Conservation (phyloP, 2,888 invertebrate genomes). For the Prenolepis imparis region DNA sequence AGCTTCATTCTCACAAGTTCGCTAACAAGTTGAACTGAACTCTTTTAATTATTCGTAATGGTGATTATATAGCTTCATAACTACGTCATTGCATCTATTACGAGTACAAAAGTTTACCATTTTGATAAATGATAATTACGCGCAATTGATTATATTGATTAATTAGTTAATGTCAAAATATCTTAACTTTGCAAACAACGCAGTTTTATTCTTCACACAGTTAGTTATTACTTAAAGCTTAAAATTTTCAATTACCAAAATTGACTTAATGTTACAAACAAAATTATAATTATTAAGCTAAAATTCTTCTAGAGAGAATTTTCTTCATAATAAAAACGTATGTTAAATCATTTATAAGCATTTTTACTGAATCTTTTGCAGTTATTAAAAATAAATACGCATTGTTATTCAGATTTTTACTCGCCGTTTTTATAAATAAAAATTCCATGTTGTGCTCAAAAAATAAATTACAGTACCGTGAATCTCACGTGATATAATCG, state of each 20-base stretch:
- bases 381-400: slow-evolving; percentile 2
- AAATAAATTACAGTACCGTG: slow-evolving; percentile 8
- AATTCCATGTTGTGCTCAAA: slow-evolving; percentile 20
- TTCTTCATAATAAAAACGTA: background rate
- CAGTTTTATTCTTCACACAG: background rate
- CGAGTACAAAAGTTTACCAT: background rate
- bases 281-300: background rate
- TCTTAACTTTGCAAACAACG: background rate
- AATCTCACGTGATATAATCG: slow-evolving; percentile 5
- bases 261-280: background rate
- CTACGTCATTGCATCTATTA: slow-evolving; percentile 44
- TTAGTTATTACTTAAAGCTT: background rate
- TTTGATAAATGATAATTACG: slow-evolving; percentile 14
- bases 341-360: slow-evolving; percentile 1
- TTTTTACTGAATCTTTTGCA: background rate
- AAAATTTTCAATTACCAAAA: background rate
- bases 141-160: background rate
- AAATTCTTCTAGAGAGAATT: background rate
- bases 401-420: background rate
- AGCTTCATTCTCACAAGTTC: slow-evolving; percentile 35
- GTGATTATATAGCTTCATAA: slow-evolving; percentile 53
- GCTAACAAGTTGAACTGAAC: slow-evolving; percentile 45
- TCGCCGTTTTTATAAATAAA: background rate
- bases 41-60: slow-evolving; percentile 42
- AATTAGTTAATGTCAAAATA: background rate